Conservation (phyloP, 2,113 vertebrate species). For the Trematocara variabile region DNA sequence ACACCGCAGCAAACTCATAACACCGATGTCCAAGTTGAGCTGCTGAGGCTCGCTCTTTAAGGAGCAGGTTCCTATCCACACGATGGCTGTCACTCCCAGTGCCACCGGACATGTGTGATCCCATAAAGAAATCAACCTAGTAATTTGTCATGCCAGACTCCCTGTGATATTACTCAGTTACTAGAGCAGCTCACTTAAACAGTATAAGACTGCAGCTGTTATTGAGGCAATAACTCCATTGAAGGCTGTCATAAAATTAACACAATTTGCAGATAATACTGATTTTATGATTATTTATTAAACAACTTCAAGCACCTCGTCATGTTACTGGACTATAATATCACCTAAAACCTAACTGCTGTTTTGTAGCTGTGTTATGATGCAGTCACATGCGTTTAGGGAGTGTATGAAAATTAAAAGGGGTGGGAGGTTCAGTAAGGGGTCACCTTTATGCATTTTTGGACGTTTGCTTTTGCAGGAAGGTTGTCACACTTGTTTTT, state of each 20-base stretch:
- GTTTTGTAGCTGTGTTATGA: not conserved
- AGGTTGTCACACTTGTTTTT: not conserved
- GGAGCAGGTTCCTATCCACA: conserved; percentile 24
- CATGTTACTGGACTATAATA: not conserved
- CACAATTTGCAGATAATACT: not conserved
- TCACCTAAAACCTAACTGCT: not conserved
- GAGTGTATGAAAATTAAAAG: not conserved
- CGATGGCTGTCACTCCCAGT: conserved; percentile 46
- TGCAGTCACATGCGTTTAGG: not conserved
- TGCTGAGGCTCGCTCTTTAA: conserved; percentile 60
- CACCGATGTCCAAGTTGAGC: conserved; percentile 51
- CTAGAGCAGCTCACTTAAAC: conserved; percentile 31
- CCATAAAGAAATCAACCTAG: conserved; percentile 54
- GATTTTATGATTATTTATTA: not conserved
- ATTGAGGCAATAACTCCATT: conserved; percentile 2
- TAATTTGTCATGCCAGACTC: conserved; percentile 54
- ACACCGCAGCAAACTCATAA: conserved; percentile 59
- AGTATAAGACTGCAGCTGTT: not conserved
- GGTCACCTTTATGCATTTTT: not conserved
- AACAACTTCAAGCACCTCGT: not conserved
- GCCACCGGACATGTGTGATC: conserved; percentile 62
- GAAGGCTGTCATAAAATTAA: not conserved
- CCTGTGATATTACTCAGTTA: conserved; percentile 46
- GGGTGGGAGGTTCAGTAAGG: not conserved
- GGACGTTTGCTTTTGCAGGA: not conserved